Evolutionary conservation across 2,888 invertebrate species (phyloP), one percentile per base, ranked within the genome.

Genomic region (Drosophila fungiperda): DNA sequence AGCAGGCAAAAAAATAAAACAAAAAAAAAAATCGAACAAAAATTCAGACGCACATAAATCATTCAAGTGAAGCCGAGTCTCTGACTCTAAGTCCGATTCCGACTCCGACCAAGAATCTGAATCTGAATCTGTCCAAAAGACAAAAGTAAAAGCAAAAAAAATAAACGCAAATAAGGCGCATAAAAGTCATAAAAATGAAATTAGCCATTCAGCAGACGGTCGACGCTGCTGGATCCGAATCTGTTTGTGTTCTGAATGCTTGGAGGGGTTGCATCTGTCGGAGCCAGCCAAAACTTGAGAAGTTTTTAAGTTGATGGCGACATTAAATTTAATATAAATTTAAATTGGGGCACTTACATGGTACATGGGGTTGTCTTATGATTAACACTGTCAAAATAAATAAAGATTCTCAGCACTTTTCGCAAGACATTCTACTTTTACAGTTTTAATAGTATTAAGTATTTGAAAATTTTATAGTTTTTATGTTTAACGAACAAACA

Each of bases 141-240:
- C 73, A 65, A 69, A 72, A 53, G 52, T 33, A 65, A 69, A 72
- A 78, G 62, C 53, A 70, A 33, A 66, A 66, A 62, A 57, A 67
- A 70, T 65, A 68, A 87, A 76, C 60, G 60, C 72, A 78, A 84
- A 77, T 79, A 73, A 58, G 49, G 58, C 68, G 61, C 87, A 89
- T 83, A 74, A 89, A 83, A 87, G 79, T 84, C 89, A 84, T 84
- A 87, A 87, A 85, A 85, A 83, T 76, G 65, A 89, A 87, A 89
- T 85, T 85, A 85, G 87, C 80, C 80, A 65, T 58, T 70, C 74
- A 72, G 54, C 76, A 78, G 79, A 82, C 68, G 74, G 78, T 64
- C 48, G n/a, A n/a, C n/a, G n/a, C n/a, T n/a, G n/a, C n/a, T n/a
- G n/a, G n/a, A n/a, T n/a, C n/a, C n/a, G n/a, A n/a, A n/a, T 64